Percentiles rank a stretch among this genome's conserved stretches.
phyloP scores from a whole-genome alignment of 2,113 vertebrate genomes.

The Tachysurus vachellii region DNA sequence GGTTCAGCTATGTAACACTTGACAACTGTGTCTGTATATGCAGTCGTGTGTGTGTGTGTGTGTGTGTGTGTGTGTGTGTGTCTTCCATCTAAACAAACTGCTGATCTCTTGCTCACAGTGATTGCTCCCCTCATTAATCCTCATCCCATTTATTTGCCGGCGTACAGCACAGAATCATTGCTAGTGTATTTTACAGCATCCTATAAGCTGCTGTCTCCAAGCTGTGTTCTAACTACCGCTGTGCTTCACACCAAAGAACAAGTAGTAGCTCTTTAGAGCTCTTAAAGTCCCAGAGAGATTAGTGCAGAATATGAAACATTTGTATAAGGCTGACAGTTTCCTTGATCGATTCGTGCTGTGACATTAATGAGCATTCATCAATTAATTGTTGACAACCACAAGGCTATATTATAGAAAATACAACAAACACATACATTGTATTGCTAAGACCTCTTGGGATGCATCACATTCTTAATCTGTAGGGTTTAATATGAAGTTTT shows the following conservation, averaged over 20 bases:
- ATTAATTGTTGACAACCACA: neutral
- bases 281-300: neutral
- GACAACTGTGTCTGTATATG: neutral
- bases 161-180: neutral
- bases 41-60: neutral
- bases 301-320: neutral
- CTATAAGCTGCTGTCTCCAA: neutral
- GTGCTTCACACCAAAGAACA: neutral
- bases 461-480: no score
- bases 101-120: conserved; percentile 1
- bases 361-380: neutral
- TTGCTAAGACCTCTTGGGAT: neutral
- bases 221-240: neutral
- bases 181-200: neutral
- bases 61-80: neutral
- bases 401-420: neutral
- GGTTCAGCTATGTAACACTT: neutral
- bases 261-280: neutral
- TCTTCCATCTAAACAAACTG: neutral
- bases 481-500: no score
- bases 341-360: neutral
- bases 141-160: neutral
- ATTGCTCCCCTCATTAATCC: conserved; percentile 15
- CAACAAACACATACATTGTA: neutral
- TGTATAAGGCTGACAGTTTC: neutral